A percentile compares a stretch with the other conserved stretches of the same genome.
phyloP scores from a whole-genome alignment of 2,113 vertebrate species.

The Thinocorus orbignyianus region DNA sequence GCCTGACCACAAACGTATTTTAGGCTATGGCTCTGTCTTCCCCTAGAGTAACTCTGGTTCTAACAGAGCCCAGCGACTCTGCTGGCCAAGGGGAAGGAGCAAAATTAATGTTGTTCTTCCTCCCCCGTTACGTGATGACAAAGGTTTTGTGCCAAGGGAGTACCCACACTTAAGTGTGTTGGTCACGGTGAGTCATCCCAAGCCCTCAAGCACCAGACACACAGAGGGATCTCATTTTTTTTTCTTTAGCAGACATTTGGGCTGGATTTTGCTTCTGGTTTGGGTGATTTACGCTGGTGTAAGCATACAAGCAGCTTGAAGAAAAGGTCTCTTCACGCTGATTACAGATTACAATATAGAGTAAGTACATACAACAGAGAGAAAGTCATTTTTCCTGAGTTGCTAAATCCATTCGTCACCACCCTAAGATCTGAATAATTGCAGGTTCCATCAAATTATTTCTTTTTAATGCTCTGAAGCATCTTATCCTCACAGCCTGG shows the following conservation, averaged over 20 bases:
- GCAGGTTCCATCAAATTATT: not conserved
- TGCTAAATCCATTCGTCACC: not conserved
- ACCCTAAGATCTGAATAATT: not conserved
- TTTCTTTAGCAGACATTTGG: not conserved
- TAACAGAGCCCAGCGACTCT: not conserved
- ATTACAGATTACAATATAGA: not conserved
- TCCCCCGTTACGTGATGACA: not conserved
- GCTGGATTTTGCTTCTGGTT: not conserved
- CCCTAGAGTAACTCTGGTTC: not conserved
- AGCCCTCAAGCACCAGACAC: conserved; percentile 1
- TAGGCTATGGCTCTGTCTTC: not conserved
- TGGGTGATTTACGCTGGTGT: not conserved
- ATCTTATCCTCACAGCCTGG: not conserved
- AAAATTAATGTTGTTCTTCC: not conserved
- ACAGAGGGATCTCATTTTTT: not conserved
- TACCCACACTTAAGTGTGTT: conserved; percentile 3
- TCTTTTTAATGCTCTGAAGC: not conserved
- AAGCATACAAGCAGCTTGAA: not conserved
- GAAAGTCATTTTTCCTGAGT: not conserved
- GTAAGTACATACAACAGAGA: not conserved
- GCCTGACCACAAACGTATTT: not conserved
- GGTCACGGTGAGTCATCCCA: conserved; percentile 11
- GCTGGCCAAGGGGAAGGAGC: not conserved
- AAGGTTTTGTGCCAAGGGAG: not conserved
- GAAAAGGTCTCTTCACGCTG: not conserved